A percentile compares a stretch with the other conserved stretches of the same genome.
Evolutionary conservation across 2,797 vertebrate species (phyloP).

Genomic region (Coregonus suidteri): DNA sequence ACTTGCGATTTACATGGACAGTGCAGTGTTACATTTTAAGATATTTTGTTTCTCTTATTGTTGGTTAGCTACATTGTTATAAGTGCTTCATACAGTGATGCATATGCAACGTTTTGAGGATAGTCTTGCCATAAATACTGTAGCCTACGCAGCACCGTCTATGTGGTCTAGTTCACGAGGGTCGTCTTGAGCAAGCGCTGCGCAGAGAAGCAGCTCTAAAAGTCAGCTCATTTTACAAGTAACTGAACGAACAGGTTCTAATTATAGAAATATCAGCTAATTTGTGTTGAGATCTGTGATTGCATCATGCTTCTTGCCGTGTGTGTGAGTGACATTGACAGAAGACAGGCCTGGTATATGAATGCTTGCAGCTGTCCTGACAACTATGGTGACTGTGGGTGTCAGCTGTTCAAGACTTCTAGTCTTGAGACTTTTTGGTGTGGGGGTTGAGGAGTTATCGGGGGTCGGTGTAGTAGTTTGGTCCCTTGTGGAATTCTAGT

Average conservation of each 20-base stretch:
- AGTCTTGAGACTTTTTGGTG: background rate
- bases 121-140: background rate
- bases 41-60: background rate
- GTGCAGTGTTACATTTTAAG: background rate
- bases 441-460: background rate
- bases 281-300: background rate
- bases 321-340: background rate
- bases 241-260: background rate
- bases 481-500: background rate
- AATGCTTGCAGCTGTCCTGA: conserved; percentile 2
- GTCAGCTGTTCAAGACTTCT: background rate
- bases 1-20: too few relatives aligned
- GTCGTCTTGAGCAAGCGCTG: background rate
- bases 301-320: background rate
- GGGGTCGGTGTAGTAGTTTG: background rate
- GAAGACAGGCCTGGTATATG: background rate
- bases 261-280: background rate
- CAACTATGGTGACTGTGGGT: background rate
- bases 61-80: background rate
- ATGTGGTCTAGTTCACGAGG: background rate
- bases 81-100: background rate
- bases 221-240: background rate
- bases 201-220: background rate
- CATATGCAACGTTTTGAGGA: background rate
- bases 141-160: background rate